Evolutionary conservation across 2,888 invertebrate genomes (phyloP).

Genomic region (Calameuta idolon): DNA sequence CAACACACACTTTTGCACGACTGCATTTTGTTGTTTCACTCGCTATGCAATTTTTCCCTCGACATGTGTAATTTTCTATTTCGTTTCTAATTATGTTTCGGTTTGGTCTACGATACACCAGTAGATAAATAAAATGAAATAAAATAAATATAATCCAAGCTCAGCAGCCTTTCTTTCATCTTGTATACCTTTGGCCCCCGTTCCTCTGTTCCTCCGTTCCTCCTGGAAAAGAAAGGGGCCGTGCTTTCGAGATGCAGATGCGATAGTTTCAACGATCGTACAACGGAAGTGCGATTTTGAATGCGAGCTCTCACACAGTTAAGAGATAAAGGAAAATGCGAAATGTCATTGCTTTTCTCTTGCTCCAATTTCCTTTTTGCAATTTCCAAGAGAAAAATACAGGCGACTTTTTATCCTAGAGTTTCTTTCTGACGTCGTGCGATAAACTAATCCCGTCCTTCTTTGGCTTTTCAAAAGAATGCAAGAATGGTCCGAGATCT

Average conservation of each 20-base stretch:
- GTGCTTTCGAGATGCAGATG: constrained; percentile 27
- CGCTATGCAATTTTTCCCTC: no score
- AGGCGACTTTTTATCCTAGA: not conserved
- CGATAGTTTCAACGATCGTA: no score
- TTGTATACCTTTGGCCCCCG: not conserved
- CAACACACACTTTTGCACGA: no score
- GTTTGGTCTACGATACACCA: no score
- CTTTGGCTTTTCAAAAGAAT: constrained; percentile 9
- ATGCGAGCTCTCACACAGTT: constrained; percentile 1
- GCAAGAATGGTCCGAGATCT: not conserved
- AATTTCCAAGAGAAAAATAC: not conserved
- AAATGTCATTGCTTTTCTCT: no score
- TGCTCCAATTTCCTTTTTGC: not conserved
- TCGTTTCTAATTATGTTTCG: no score
- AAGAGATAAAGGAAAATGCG: not conserved
- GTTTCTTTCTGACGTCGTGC: not conserved
- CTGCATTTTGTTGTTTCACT: no score
- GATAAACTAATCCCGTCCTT: constrained; percentile 10
- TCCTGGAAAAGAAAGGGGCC: constrained; percentile 36
- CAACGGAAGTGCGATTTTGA: no score
- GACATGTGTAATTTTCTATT: no score
- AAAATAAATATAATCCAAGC: no score
- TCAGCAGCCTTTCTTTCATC: no score
- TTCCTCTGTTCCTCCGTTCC: constrained; percentile 28
- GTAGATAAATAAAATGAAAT: no score